A percentile compares a stretch with the other conserved stretches of the same genome.
phyloP scores from a whole-genome alignment of 2,113 vertebrate genomes.

The Tragelaphus strepsiceros region DNA sequence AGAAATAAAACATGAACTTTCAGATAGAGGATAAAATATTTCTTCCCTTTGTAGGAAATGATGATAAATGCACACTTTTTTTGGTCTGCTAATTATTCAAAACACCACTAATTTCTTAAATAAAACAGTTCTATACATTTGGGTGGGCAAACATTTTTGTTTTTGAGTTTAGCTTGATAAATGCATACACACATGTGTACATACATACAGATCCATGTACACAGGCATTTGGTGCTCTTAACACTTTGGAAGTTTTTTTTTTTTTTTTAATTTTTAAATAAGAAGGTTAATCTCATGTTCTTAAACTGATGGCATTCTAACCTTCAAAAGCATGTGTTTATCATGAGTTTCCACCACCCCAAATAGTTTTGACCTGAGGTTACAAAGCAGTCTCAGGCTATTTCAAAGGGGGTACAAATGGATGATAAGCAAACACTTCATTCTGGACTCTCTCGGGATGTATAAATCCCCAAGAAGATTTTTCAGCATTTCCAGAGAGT shows the following conservation, averaged over 20 bases:
- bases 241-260: constrained; percentile 51
- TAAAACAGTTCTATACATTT: neutral
- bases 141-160: neutral
- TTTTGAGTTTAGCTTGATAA: neutral
- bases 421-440: constrained; percentile 83
- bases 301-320: constrained; percentile 76
- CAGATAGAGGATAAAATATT: neutral
- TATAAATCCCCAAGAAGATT: constrained; percentile 77
- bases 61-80: neutral
- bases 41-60: neutral
- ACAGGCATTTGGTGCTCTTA: constrained; percentile 48
- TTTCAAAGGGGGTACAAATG: constrained; percentile 74
- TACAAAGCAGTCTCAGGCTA: constrained; percentile 76
- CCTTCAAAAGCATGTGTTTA: constrained; percentile 81
- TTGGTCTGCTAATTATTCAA: neutral
- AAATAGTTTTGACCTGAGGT: constrained; percentile 86
- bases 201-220: neutral
- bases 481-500: constrained; percentile 75
- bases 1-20: constrained; percentile 18
- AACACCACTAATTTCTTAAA: neutral
- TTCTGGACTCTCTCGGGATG: constrained; percentile 66
- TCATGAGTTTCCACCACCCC: constrained; percentile 78
- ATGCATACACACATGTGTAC: neutral
- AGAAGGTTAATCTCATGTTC: constrained; percentile 77
- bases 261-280: constrained; percentile 36